Evolutionary conservation across 2,797 vertebrate genomes (phyloP), one percentile per base, ranked within the genome.

Genomic region (Silurus aristotelis): DNA sequence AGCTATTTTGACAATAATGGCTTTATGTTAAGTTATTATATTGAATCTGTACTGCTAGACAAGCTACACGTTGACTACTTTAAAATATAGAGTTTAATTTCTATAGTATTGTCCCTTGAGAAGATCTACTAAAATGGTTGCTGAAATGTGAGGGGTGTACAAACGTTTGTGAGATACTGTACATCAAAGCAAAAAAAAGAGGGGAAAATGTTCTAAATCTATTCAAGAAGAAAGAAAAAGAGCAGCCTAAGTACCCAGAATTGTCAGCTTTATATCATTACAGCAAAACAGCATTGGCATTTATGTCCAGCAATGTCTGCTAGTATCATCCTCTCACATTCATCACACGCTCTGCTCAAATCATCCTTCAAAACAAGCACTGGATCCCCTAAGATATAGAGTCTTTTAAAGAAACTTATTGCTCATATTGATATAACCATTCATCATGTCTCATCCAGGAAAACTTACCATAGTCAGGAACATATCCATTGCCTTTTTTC

Each of bases 401-500:
- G 43, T 6, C 52, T 31, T 76, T 76, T 31, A 58, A 76, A 76
- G 25, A 76, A 15, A 63, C 31, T 20, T 19, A 10, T 17, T 14
- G 52, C 43, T 38, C 46, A 81, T 63, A 25, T 19, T 52, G 17
- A 68, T 76, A 67, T 38, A 64, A 73, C 9, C 64, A 58, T 46
- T 19, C 0, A 4, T 31, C 55, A 68, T 60, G 31, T 46, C 52
- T 82, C 31, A n/a, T 60, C 38, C 1, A 12, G 10, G 6, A 43
- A 38, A 80, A 56, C 86, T 82, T 84, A 90, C 89, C 87, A 43
- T 89, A 87, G 86, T 89, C 93, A 0, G 95, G 95, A 0, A 96
- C 93, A 8, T 95, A 96, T 89, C 95, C 95, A 22, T 96, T 96
- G n/a, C 95, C 95, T 67, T 92, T 94, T 92, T 95, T 95, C 55